Conservation (phyloP, 2,113 vertebrate species). For the Upupa epops region DNA sequence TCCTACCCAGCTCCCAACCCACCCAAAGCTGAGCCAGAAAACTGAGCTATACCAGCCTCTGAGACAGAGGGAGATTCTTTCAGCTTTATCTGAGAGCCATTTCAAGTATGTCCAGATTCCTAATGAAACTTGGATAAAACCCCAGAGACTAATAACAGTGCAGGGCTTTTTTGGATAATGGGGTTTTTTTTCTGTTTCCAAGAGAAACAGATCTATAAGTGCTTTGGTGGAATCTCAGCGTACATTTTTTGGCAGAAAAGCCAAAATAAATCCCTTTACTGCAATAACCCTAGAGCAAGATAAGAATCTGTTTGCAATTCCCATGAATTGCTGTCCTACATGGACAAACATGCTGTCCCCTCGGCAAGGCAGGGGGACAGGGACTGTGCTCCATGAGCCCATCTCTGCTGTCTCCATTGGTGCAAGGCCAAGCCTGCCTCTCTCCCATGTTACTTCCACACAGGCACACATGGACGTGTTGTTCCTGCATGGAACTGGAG, state of each 20-base stretch:
- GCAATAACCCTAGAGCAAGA: slow-evolving; percentile 27
- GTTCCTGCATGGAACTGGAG: background rate
- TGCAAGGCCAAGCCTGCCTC: background rate
- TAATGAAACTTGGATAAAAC: slow-evolving; percentile 64
- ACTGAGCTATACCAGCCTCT: slow-evolving; percentile 53
- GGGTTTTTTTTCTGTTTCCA: slow-evolving; percentile 53
- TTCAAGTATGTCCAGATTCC: slow-evolving; percentile 63
- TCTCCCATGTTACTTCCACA: background rate
- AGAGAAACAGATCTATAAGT: slow-evolving; percentile 42
- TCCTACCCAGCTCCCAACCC: slow-evolving; percentile 14
- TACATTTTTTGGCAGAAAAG: slow-evolving; percentile 34
- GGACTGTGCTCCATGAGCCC: background rate
- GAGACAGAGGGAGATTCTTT: slow-evolving; percentile 53
- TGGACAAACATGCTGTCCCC: background rate
- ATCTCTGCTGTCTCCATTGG: background rate
- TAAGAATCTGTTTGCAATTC: slow-evolving; percentile 40
- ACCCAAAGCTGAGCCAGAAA: slow-evolving; percentile 51
- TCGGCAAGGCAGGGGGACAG: background rate
- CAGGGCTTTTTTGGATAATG: slow-evolving; percentile 48
- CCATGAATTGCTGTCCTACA: background rate
- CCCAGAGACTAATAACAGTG: slow-evolving; percentile 63
- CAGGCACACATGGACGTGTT: accelerated
- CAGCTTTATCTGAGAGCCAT: slow-evolving; percentile 64
- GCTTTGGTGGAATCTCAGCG: slow-evolving; percentile 36
- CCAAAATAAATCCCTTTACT: slow-evolving; percentile 44